Percentiles rank a stretch among this genome's conserved stretches.
Evolutionary conservation across 92 coral and sea anemone genomes (phyloP).

Genomic region (Zoanthus sociatus): DNA sequence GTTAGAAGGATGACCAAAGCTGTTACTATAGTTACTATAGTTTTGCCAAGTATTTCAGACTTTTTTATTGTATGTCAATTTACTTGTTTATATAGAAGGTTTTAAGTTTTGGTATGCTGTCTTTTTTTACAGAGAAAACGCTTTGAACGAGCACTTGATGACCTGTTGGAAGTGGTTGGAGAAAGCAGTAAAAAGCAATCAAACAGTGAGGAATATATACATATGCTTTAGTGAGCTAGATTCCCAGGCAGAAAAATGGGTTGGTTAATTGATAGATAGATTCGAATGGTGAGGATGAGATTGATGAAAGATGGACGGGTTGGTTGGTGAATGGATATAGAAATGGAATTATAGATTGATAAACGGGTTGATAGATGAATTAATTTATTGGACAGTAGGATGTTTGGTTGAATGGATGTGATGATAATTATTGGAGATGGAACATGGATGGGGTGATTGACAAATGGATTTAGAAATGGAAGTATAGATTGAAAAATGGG

Average conservation of each 20-base stretch:
- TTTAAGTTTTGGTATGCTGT: too few species aligned
- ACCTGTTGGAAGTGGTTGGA: not conserved
- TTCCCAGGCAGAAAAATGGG: not conserved
- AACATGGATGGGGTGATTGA: not conserved
- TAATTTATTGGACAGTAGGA: not conserved
- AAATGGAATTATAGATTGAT: not conserved
- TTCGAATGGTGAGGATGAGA: too few species aligned
- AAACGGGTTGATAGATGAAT: not conserved
- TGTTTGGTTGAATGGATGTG: not conserved
- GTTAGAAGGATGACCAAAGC: too few species aligned
- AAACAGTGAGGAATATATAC: not conserved
- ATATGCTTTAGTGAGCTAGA: not conserved
- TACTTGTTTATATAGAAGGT: not conserved
- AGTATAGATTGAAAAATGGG: not conserved
- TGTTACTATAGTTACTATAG: too few species aligned
- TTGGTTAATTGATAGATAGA: not conserved
- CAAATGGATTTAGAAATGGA: not conserved
- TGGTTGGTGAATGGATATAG: not conserved
- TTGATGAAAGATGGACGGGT: too few species aligned
- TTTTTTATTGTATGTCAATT: not conserved
- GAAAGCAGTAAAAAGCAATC: not conserved
- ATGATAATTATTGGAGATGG: not conserved
- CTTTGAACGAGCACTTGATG: constrained; percentile 2
- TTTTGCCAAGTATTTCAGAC: not conserved
- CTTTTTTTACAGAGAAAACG: not conserved